Evolutionary conservation across 2,113 vertebrate species (phyloP), one percentile per base, ranked within the genome.

Genomic region (Vulpes lagopus): DNA sequence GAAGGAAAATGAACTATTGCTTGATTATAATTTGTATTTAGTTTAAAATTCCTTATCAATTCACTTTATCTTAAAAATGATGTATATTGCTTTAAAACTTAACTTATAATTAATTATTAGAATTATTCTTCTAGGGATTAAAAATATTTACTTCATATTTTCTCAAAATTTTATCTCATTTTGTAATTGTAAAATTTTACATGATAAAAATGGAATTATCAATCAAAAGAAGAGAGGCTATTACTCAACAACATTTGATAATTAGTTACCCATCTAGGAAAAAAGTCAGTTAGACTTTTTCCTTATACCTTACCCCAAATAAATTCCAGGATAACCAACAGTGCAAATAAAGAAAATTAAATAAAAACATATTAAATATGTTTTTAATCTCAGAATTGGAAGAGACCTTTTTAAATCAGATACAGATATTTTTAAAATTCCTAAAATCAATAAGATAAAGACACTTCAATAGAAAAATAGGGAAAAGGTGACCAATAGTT

Each of bases 41-140:
- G 7, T 57, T 78, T 93, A 89, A 51, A 38, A 65, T 19, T 73
- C 78, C 80, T 43, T 38, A 73, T 67, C 30, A 38, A 2, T 74
- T 80, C 32, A 73, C 23, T 81, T 38, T 67, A 95, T n/a, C 59
- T 90, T 57, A 81, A 95, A 97, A 76, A 79, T 64, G 8, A 71
- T n/a, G 22, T 32, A 10, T 5, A 16, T 49, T 78, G 22, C 38
- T 79, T 71, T 49, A 55, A 71, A 96, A 89, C 49, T 64, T 89
- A 71, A 57, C n/a, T 74, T 85, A 76, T 17, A 73, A 65, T 83
- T 30, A 82, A 25, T 73, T 82, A 51, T 51, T 74, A 81, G 16
- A 83, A 0, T 14, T 86, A 49, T 86, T 71, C 8, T 90, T 59
- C 51, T 35, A 90, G 8, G 15, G 3, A 60, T 73, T 57, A 86